Evolutionary conservation across 2,888 invertebrate species (phyloP).

Genomic region (Gnatocerus cornutus): DNA sequence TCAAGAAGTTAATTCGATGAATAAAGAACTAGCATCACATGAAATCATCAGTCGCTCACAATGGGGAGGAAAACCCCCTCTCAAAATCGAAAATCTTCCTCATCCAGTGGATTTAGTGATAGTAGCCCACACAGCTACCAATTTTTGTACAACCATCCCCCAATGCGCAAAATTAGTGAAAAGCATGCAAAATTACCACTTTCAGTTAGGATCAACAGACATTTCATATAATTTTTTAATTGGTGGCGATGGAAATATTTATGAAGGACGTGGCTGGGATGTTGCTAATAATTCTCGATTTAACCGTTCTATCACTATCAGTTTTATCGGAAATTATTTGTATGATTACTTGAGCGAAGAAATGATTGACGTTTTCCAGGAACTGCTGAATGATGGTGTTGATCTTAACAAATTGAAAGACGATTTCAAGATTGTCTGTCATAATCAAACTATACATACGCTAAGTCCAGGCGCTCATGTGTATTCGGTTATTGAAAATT

Average conservation of each 20-base stretch:
- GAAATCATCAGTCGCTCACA: not conserved
- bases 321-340: constrained; percentile 72
- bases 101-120: constrained; percentile 42
- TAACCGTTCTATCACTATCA: constrained; percentile 70
- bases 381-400: constrained; percentile 70
- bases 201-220: constrained; percentile 63
- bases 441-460: constrained; percentile 72
- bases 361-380: constrained; percentile 71
- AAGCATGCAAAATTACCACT: constrained; percentile 35
- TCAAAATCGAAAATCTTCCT: constrained; percentile 1
- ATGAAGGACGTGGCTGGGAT: constrained; percentile 74
- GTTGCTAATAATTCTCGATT: constrained; percentile 74
- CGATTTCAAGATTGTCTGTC: constrained; percentile 72
- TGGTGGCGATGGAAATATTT: constrained; percentile 74
- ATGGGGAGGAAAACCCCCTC: constrained; percentile 16
- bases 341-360: constrained; percentile 67
- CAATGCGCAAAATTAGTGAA: constrained; percentile 26
- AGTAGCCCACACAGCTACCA: constrained; percentile 39
- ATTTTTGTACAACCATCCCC: constrained; percentile 24
- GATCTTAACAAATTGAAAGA: constrained; percentile 68
- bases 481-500: constrained; percentile 71
- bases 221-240: constrained; percentile 73
- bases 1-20: not conserved
- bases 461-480: constrained; percentile 73
- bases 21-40: not conserved